Base-by-base conservation (phyloP, 2,888 invertebrate genomes). In the Melanchra persicariae region DNA sequence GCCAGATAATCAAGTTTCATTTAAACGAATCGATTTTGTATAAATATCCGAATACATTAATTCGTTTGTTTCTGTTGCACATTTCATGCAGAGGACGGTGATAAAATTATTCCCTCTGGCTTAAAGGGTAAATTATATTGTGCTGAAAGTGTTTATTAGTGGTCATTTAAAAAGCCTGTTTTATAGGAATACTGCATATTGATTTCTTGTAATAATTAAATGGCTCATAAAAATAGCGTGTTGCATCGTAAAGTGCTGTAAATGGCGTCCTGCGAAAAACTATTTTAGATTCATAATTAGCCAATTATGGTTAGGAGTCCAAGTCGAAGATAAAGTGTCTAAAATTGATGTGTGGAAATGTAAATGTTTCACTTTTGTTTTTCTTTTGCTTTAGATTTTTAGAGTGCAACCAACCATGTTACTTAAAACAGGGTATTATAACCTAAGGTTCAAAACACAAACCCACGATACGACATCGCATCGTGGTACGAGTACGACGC, bases 31-130 rank as follows among this genome's bases (percentile, higher is more conserved):
- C 80, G 82, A 74, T 82, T 80, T 82, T 57, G 54, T 67, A 79
- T 82, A 79, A 80, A 80, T 80, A 70, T 78, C 79, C 22, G 74
- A 69, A 82, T 66, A 79, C 70, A 64, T 73, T 79, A 80, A 82
- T 80, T 54, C 70, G 40, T 64, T 68, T 67, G 66, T 65, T 64
- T 70, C 68, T 64, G 49, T 70, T 74, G 79, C 69, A 69, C 60
- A 78, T 69, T 81, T 64, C 61, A 71, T 45, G 63, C 34, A 74
- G 61, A 70, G 40, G 47, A 55, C 55, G 40, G 24, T 51, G 73
- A 65, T 79, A 62, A 58, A 67, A 81, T 81, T 71, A 67, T 77
- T 62, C 51, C 62, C 54, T 55, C 22, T 74, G 26, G 64, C 43
- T 58, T 68, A 64, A 67, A 47, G 45, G 34, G 45, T 58, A 37